A percentile compares a stretch with the other conserved stretches of the same genome.
Conservation (phyloP, 2,888 invertebrate species). For the Callimorpha dominula region DNA sequence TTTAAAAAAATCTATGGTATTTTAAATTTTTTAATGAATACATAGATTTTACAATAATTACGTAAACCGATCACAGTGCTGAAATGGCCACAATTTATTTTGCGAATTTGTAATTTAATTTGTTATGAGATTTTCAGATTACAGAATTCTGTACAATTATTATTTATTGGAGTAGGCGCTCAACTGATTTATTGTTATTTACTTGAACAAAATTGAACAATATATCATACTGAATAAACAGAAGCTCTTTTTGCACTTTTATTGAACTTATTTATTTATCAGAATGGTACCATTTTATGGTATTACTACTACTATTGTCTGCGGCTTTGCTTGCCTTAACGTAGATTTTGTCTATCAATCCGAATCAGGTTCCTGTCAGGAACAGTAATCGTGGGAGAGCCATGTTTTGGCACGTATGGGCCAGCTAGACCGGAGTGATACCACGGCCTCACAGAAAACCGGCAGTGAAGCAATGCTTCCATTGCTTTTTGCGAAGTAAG, state of each 20-base stretch:
- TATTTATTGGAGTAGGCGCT: constrained; percentile 28
- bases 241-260: constrained; percentile 13
- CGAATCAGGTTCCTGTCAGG: no score
- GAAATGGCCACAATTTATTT: constrained; percentile 31
- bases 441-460: no score
- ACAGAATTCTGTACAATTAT: constrained; percentile 23
- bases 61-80: constrained; percentile 25
- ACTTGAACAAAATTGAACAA: constrained; percentile 23
- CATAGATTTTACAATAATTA: not conserved
- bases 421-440: no score
- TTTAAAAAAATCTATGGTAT: no score
- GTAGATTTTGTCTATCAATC: not conserved
- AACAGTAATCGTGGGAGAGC: no score
- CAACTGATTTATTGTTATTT: constrained; percentile 31
- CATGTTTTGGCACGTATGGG: no score
- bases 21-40: no score
- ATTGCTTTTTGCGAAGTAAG: no score
- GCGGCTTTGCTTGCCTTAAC: constrained; percentile 44
- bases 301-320: not conserved
- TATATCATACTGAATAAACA: constrained; percentile 13
- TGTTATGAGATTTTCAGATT: constrained; percentile 44
- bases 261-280: constrained; percentile 21
- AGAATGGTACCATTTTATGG: no score
- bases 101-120: constrained; percentile 33
- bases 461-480: no score